Base-by-base conservation (phyloP, 92 coral and sea anemone genomes). In the Zoanthus solanderi region DNA sequence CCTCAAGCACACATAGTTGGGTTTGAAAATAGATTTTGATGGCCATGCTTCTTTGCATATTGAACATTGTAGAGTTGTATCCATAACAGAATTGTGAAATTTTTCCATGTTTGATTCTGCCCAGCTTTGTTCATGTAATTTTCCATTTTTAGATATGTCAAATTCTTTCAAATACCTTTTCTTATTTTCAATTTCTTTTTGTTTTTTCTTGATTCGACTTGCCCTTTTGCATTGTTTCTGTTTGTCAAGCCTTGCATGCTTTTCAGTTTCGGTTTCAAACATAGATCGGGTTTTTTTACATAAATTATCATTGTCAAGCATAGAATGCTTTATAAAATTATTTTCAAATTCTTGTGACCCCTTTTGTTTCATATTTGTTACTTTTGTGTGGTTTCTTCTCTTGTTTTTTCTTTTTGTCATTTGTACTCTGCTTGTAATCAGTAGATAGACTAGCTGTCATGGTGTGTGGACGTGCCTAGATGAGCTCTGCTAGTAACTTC, bases 41-140 rank as follows among this genome's bases (percentile, higher is more conserved):
- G 92, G 92, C 92, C 90, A 90, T 10, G 87, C 90, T 69, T 85
- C 90, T 74, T 71, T 65, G 79, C 92, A 90, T 32, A 73, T 37
- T 66, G 69, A 37, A 52, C 90, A 90, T 34, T 73, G 88, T 37
- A 54, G 76, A 72, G 77, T 80, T 57, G 87, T 72, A 79, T 81
- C 75, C 45, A 82, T 68, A 56, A 87, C 72, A 66, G 89, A 91
- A 23, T 87, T 91, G 78, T 91, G 91, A 79, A 91, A 87, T 71
- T 85, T 78, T 72, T 63, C 56, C n/a, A 86, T 90, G 66, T 86
- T 90, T 65, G 60, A 50, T 81, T 90, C 78, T 71, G 92, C 92
- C 92, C 92, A 90, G 34, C 28, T 53, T 56, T 87, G 86, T 67
- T 87, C 80, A 79, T 87, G 86, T 6, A 86, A 9, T 42, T 56